phyloP scores from a whole-genome alignment of 2,797 vertebrate genomes.

The Onychomys torridus region DNA sequence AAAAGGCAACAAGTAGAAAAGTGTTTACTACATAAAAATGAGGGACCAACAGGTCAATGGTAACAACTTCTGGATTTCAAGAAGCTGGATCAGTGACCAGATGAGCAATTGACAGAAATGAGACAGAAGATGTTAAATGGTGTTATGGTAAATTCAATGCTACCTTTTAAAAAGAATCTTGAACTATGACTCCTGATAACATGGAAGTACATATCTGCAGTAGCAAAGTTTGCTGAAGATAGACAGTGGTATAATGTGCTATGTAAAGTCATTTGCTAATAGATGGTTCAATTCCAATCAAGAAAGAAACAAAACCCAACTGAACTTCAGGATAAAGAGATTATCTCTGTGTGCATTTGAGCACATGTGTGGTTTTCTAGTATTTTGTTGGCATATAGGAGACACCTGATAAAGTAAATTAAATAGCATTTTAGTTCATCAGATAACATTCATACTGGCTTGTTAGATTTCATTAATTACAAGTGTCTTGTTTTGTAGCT shows the following conservation, averaged over 20 bases:
- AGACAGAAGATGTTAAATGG: neutral
- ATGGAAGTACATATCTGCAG: neutral
- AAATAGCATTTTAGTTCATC: slow-evolving; percentile 66
- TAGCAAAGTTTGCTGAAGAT: neutral
- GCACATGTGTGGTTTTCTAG: neutral
- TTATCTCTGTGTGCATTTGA: neutral
- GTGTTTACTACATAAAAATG: neutral
- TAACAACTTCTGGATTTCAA: neutral
- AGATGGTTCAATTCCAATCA: neutral
- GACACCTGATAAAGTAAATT: neutral
- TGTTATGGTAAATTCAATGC: neutral
- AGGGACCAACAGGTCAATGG: neutral
- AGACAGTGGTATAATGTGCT: neutral
- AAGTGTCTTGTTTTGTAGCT: slow-evolving; percentile 62
- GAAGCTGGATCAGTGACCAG: neutral
- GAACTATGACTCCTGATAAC: slow-evolving; percentile 23
- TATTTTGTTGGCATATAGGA: neutral
- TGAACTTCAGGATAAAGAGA: neutral
- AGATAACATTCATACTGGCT: slow-evolving; percentile 61
- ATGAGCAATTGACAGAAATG: neutral
- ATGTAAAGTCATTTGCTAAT: neutral
- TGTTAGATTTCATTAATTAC: slow-evolving; percentile 77
- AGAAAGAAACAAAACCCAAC: neutral
- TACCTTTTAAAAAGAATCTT: neutral
- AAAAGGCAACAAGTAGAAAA: neutral